These are phyloP conservation scores for Vimba vimba DNA, from an alignment of 2,113 vertebrate species.

Conservation along the genomic window DNA sequence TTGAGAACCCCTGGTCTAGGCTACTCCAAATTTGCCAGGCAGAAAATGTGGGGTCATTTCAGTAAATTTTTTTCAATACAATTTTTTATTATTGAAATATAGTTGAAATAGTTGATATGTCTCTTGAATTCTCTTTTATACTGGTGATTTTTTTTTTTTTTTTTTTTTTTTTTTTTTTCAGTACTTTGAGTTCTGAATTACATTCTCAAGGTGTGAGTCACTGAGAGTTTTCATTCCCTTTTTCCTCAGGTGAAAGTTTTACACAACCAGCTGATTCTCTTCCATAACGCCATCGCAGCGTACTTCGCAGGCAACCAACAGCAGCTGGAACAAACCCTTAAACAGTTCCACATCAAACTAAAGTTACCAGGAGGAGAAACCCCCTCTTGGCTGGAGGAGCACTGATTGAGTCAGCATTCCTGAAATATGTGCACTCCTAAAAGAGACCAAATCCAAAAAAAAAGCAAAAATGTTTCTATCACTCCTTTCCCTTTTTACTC, in stretches of 20 bases:
- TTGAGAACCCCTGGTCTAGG: too few species aligned
- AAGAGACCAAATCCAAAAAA: constrained; percentile 40
- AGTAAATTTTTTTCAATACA: too few species aligned
- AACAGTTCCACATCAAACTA: constrained; percentile 98
- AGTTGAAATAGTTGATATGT: too few species aligned
- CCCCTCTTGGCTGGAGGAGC: constrained; percentile 96
- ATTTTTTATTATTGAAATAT: too few species aligned
- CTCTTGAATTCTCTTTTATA: too few species aligned
- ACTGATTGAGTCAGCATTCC: constrained; percentile 69
- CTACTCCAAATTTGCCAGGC: too few species aligned
- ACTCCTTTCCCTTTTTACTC: constrained; percentile 31
- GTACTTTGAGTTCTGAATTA: not conserved
- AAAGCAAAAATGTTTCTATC: constrained; percentile 30
- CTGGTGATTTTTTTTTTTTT: too few species aligned
- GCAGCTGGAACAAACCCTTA: constrained; percentile 97
- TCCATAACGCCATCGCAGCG: constrained; percentile 95
- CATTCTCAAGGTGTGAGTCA: not conserved
- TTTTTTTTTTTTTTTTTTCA: too few species aligned
- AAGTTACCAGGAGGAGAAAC: constrained; percentile 92
- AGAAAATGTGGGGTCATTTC: too few species aligned
- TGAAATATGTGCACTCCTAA: constrained; percentile 31
- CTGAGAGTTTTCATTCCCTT: not conserved
- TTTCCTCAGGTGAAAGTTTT: constrained; percentile 90
- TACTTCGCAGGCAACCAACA: constrained; percentile 98
- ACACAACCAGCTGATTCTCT: constrained; percentile 96